Base-by-base conservation (phyloP, 1,140 invertebrate species). In the Micrasema longulum region DNA sequence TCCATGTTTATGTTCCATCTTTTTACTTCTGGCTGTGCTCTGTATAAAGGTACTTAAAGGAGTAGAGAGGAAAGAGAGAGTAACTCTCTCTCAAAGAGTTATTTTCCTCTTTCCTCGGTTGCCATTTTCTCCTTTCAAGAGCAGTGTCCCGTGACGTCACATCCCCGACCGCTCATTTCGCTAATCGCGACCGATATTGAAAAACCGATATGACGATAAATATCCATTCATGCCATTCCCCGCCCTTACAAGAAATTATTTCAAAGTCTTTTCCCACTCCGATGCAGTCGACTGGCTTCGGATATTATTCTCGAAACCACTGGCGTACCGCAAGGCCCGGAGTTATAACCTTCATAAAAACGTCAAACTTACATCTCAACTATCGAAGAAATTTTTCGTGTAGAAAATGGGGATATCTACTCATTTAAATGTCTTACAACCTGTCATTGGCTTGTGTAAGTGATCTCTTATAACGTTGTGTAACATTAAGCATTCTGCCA, bases 121-220 rank as follows among this genome's bases (percentile, higher is more conserved):
- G n/a, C 23, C 18, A 9, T 35, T 57, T 14, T n/a, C 55, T 38
- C 43, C 60, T 47, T 64, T 64, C 60, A 41, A n/a, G 16, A 26
- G 12, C 60, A 47, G 18, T 47, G 41, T 38, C 9, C 22, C 43
- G 60, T 64, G 60, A 64, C 60, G 60, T 64, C 60, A 64, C 43
- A 23, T 10, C 60, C 35, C 57, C 60, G 43, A 64, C 60, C 60
- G 60, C 60, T 64, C 60, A 64, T 64, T 64, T 64, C 14, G 60
- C 60, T 64, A 64, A 64, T 64, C 60, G 47, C 60, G 43, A 47
- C 60, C 41, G 60, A 64, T 64, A 64, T 64, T 64, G 60, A 64
- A 64, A 64, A 64, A 64, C 60, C 60, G 60, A 64, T 64, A 47
- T 26, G 22, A 23, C 60, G 60, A 64, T 47, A 47, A 64, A 64